Evolutionary conservation across 2,113 vertebrate genomes (phyloP), one percentile per base, ranked within the genome.

Genomic region (Agapornis roseicollis): DNA sequence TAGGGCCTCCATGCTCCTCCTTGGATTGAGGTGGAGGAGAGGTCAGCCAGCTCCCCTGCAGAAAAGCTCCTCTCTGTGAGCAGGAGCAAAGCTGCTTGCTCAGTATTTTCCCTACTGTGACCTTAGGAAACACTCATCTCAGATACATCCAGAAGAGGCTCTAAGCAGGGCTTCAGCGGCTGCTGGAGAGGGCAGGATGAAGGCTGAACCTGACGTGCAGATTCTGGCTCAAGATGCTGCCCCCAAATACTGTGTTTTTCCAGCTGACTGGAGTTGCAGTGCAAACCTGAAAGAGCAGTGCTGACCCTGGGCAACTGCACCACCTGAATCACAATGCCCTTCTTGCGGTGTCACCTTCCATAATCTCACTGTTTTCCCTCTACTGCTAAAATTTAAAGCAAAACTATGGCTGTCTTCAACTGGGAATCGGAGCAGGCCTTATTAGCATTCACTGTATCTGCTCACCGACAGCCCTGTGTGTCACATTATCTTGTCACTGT

Each of bases 291-390:
- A 68, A 56, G 44, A 87, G 13, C 58, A 87, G 15, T 1, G 0
- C 22, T 27, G 2, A 41, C 29, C 35, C 27, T n/a, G 47, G 14
- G 14, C n/a, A 53, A 69, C 29, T 4, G 25, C 37, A 46, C 35
- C 2, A 1, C 58, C 72, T 1, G 0, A 71, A 73, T 63, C n/a
- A 41, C 52, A 89, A 25, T 3, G 1, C 6, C 10, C 9, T 80
- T 53, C 53, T 53, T 63, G 28, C 4, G 0, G 33, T 22, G 42
- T 31, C 50, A 81, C 6, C 50, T 74, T 68, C 77, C 47, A 52
- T 41, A 10, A 44, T 35, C 29, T 66, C 42, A 46, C 20, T 20
- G 23, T 33, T 90, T 63, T 60, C 77, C 33, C 22, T 7, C 39
- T 39, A 1, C 17, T 50, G 50, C 27, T 74, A 1, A 72, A 72